A percentile compares a stretch with the other conserved stretches of the same genome.
Conservation (phyloP, 2,797 vertebrate genomes). For the Tokudaia tokunoshimensis region DNA sequence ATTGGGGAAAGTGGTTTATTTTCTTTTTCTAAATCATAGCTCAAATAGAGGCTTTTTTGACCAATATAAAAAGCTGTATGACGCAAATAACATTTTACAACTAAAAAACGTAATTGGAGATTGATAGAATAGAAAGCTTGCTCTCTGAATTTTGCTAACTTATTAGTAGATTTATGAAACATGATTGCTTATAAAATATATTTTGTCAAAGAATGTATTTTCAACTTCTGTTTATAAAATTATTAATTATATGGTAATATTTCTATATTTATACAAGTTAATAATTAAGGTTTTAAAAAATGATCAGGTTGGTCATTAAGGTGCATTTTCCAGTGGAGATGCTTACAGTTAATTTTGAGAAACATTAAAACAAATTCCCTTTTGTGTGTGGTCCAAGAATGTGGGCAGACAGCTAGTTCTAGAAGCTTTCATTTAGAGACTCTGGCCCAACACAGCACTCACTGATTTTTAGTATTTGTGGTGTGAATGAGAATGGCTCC, state of each 20-base stretch:
- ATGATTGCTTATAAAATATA: neutral
- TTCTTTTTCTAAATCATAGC: slow-evolving; percentile 40
- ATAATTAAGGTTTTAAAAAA: neutral
- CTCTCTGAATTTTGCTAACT: neutral
- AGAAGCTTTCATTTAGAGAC: neutral
- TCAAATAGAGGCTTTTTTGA: slow-evolving; percentile 39
- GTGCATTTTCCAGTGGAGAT: neutral
- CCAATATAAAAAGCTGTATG: neutral
- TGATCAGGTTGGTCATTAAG: neutral
- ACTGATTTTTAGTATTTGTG: neutral
- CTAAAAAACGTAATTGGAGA: slow-evolving; percentile 29
- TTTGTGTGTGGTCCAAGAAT: neutral
- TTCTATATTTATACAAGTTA: slow-evolving; percentile 18
- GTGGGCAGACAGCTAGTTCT: neutral
- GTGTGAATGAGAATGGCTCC: too few species aligned
- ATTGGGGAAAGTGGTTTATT: neutral
- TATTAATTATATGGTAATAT: neutral
- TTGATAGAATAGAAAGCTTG: slow-evolving; percentile 20
- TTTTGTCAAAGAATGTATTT: slow-evolving; percentile 50
- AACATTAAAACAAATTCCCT: neutral
- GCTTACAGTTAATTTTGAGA: neutral
- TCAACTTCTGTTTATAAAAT: slow-evolving; percentile 39
- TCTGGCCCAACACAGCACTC: neutral
- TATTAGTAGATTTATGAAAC: slow-evolving; percentile 22
- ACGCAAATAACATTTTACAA: slow-evolving; percentile 48